Evolutionary conservation across 1,140 invertebrate genomes (phyloP).

Genomic region (Theocolax elegans): DNA sequence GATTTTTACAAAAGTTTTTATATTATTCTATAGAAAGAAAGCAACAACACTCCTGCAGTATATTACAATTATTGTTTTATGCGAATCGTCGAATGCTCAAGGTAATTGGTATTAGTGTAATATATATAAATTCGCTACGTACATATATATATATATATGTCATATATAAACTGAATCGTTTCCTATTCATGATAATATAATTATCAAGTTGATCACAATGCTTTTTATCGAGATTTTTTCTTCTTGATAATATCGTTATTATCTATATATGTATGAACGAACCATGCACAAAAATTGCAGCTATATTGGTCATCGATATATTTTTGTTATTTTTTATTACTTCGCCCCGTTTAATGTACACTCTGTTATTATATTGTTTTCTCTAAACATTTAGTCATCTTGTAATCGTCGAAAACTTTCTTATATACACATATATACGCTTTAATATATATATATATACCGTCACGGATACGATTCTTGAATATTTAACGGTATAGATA

Average conservation of each 20-base stretch:
- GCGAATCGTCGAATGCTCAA: no score
- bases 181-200: no score
- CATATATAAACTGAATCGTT: conserved; percentile 4
- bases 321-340: not conserved
- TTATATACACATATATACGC: no score
- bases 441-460: no score
- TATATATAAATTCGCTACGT: conserved; percentile 15
- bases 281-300: conserved; percentile 11
- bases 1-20: no score
- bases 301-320: conserved; percentile 1
- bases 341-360: not conserved
- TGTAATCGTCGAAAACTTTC: conserved; percentile 1
- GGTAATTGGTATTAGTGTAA: no score
- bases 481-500: no score
- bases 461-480: no score
- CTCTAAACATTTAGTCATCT: not conserved
- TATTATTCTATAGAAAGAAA: no score
- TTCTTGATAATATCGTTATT: conserved; percentile 15
- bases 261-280: not conserved
- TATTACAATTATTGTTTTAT: no score
- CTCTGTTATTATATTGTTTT: not conserved
- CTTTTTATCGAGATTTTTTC: conserved; percentile 39
- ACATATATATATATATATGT: no score
- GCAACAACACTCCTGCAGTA: no score
- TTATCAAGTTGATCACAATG: conserved; percentile 41